A percentile compares a stretch with the other conserved stretches of the same genome.
phyloP scores from a whole-genome alignment of 2,888 invertebrate species.

The Ophion slaviceki region DNA sequence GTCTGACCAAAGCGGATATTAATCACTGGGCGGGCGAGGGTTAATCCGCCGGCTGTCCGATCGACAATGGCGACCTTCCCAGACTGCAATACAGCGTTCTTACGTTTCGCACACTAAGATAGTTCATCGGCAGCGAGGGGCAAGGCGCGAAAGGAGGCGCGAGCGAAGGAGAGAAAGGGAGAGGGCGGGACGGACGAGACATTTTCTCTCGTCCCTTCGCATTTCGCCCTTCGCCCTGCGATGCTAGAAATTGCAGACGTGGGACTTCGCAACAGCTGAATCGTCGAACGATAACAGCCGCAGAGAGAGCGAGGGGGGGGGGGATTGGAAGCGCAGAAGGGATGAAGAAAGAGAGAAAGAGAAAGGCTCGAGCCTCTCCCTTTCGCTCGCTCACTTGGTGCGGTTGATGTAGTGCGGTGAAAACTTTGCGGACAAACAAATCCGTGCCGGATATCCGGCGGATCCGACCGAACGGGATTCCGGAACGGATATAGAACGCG shows the following conservation, averaged over 20 bases:
- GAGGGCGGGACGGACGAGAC: slow-evolving; percentile 18
- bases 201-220: slow-evolving; percentile 39
- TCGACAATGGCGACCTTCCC: slow-evolving; percentile 39
- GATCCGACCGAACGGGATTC: slow-evolving; percentile 72
- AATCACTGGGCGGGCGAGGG: slow-evolving; percentile 45
- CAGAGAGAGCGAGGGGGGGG: slow-evolving; percentile 18
- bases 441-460: slow-evolving; percentile 80
- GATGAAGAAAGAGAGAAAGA: slow-evolving; percentile 31
- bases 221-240: slow-evolving; percentile 32
- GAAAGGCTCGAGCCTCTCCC: slow-evolving; percentile 25
- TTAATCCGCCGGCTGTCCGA: slow-evolving; percentile 50
- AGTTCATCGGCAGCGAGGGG: slow-evolving; percentile 38
- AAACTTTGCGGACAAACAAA: slow-evolving; percentile 82
- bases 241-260: slow-evolving; percentile 76
- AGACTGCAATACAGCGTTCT: slow-evolving; percentile 47
- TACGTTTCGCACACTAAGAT: slow-evolving; percentile 47
- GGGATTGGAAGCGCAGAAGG: background rate
- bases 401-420: slow-evolving; percentile 80
- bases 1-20: slow-evolving; percentile 48
- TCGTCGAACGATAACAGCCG: slow-evolving; percentile 72
- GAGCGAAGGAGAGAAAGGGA: slow-evolving; percentile 15
- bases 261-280: slow-evolving; percentile 80
- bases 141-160: slow-evolving; percentile 7
- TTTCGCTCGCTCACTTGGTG: slow-evolving; percentile 61
- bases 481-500: slow-evolving; percentile 69